Conservation (phyloP, 2,113 vertebrate genomes). For the Corythoichthys haematopterus region DNA sequence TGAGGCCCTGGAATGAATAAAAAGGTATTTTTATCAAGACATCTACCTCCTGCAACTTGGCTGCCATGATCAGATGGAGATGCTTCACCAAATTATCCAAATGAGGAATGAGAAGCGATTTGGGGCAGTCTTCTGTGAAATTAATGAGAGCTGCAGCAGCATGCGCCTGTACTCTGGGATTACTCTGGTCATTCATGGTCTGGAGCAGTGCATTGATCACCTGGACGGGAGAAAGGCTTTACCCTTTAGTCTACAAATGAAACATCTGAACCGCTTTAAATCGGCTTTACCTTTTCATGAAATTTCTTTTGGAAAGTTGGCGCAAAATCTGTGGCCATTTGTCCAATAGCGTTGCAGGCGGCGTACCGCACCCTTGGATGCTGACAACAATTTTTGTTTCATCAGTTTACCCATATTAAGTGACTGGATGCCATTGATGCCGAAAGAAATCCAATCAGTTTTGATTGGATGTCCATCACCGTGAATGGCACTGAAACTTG, state of each 20-base stretch:
- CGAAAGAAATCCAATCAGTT: neutral
- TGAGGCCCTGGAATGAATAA: neutral
- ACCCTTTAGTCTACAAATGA: neutral
- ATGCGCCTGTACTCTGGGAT: slow-evolving; percentile 94
- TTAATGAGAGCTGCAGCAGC: slow-evolving; percentile 96
- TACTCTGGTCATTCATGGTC: slow-evolving; percentile 96
- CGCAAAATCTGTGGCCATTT: slow-evolving; percentile 98
- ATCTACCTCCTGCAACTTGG: slow-evolving; percentile 90
- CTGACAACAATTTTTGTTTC: slow-evolving; percentile 59
- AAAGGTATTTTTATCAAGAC: neutral
- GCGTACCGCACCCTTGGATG: slow-evolving; percentile 94
- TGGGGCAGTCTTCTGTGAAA: slow-evolving; percentile 98
- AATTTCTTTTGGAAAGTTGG: slow-evolving; percentile 98
- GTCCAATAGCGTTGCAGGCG: slow-evolving; percentile 94
- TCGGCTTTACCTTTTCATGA: slow-evolving; percentile 83
- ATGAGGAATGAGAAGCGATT: slow-evolving; percentile 87
- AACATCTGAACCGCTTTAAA: neutral
- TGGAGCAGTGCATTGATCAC: slow-evolving; percentile 91
- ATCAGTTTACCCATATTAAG: neutral
- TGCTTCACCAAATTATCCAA: slow-evolving; percentile 93
- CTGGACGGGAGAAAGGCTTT: slow-evolving; percentile 47
- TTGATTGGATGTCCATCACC: too few species aligned
- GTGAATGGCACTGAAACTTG: too few species aligned
- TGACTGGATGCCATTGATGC: too few species aligned
- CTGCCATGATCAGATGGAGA: slow-evolving; percentile 93